These are phyloP conservation scores for Naso thynnoides DNA, from an alignment of 2,797 vertebrate species.

Conservation along the genomic window DNA sequence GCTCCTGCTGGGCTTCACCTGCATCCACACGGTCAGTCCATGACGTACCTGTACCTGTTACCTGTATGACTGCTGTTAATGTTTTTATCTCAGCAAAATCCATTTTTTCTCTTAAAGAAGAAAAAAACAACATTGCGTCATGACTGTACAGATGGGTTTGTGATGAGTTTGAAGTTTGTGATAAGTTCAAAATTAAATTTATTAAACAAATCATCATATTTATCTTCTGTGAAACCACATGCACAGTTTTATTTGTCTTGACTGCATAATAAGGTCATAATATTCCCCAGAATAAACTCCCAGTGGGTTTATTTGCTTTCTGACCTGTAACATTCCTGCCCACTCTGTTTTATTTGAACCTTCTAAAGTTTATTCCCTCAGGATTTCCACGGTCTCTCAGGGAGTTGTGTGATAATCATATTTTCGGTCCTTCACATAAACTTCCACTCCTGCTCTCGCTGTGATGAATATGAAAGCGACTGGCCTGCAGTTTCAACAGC, in stretches of 20 bases:
- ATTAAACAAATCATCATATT: too few species aligned
- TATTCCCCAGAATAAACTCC: neutral
- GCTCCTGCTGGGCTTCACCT: slow-evolving; percentile 52
- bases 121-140: neutral
- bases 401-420: neutral
- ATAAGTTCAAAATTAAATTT: neutral
- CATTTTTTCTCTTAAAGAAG: too few species aligned
- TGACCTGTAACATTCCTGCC: too few species aligned
- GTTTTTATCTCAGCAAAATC: neutral
- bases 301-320: neutral
- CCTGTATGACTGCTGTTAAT: neutral
- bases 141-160: neutral
- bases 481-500: neutral
- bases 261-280: neutral
- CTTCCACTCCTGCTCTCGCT: neutral
- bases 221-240: neutral
- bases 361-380: neutral
- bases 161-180: neutral
- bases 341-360: too few species aligned
- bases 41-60: too few species aligned
- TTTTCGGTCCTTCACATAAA: neutral
- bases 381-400: neutral
- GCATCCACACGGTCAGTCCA: slow-evolving; percentile 63
- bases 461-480: neutral
- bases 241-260: neutral